Evolutionary conservation across 2,113 vertebrate species (phyloP), one percentile per base, ranked within the genome.

Genomic region (Mionectes macconnelli): DNA sequence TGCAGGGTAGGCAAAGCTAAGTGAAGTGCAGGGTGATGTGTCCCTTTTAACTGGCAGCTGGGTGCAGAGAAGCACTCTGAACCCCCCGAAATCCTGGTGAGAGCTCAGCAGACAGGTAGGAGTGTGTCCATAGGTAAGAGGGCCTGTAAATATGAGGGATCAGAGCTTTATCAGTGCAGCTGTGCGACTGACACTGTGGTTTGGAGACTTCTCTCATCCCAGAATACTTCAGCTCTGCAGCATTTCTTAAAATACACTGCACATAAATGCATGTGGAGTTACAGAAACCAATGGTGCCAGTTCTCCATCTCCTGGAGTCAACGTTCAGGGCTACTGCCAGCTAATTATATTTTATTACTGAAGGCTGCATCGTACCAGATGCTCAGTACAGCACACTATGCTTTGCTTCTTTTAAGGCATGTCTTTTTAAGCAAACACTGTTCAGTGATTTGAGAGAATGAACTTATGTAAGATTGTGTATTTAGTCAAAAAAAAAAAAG

Each of bases 61-160:
- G 31, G n/a, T 11, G n/a, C 14, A 63, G 39, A 70, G 37, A n/a
- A 62, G 33, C 21, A 13, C 19, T 18, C 35, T 31, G 28, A 47
- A 35, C 45, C 40, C 50, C 35, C 22, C 0, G 0, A 59, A 59
- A 53, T 35, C 39, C 30, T 19, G 8, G 22, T 14, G 45, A 57
- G 60, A 69, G 24, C 28, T 74, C 50, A 63, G 84, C 56, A 67
- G 55, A 6, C 12, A 24, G 62, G 49, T 4, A 47, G 35, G 28
- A 87, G 27, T 1, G 8, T 15, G 7, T 49, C 47, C 5, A 1
- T 25, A 18, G 8, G 40, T 33, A 22, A 42, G 57, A 59, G 83
- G 31, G 30, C 8, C 55, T 3, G 8, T 60, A 49, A 74, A 10
- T 28, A n/a, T 57, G 35, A 78, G 16, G 12, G 12, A 44, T 20